Conservation (phyloP, 2,888 invertebrate species). For the Eupelmus urozonus region DNA sequence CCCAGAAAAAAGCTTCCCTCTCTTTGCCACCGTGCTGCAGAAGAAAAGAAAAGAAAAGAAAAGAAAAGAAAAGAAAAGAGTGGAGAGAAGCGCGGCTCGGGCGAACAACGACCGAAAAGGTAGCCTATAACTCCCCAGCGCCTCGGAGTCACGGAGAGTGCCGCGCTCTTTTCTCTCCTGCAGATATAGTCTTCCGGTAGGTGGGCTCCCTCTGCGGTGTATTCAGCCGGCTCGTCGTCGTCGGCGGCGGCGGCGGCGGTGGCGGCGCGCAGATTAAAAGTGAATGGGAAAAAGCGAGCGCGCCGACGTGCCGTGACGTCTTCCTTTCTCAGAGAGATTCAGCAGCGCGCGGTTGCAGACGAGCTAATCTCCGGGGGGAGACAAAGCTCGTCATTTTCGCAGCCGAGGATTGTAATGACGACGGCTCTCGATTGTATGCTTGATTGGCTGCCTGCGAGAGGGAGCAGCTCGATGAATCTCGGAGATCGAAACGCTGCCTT, state of each 20-base stretch:
- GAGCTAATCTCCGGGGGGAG: neutral
- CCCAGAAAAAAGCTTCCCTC: too few relatives aligned
- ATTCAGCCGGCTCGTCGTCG: too few relatives aligned
- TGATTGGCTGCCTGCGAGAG: neutral
- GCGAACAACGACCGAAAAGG: neutral
- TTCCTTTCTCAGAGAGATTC: constrained; percentile 40
- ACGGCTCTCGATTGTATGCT: neutral
- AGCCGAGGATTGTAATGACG: neutral
- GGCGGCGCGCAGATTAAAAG: constrained; percentile 29
- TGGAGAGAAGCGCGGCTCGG: neutral
- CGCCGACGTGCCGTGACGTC: constrained; percentile 31
- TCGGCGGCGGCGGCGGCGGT: neutral
- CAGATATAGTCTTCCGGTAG: constrained; percentile 33
- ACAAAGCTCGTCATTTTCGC: too few relatives aligned
- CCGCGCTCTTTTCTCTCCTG: too few relatives aligned
- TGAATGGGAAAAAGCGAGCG: constrained; percentile 32
- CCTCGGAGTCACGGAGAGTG: too few relatives aligned
- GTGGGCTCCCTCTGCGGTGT: too few relatives aligned
- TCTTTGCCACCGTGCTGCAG: too few relatives aligned
- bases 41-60: too few relatives aligned
- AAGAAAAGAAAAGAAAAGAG: neutral
- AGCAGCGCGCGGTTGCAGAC: neutral
- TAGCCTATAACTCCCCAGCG: neutral
- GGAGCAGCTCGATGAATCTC: too few relatives aligned
- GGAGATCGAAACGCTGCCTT: too few relatives aligned